Percentiles rank a stretch among this genome's conserved stretches.
Evolutionary conservation across 2,113 vertebrate species (phyloP).

Genomic region (Stigmatopora nigra): DNA sequence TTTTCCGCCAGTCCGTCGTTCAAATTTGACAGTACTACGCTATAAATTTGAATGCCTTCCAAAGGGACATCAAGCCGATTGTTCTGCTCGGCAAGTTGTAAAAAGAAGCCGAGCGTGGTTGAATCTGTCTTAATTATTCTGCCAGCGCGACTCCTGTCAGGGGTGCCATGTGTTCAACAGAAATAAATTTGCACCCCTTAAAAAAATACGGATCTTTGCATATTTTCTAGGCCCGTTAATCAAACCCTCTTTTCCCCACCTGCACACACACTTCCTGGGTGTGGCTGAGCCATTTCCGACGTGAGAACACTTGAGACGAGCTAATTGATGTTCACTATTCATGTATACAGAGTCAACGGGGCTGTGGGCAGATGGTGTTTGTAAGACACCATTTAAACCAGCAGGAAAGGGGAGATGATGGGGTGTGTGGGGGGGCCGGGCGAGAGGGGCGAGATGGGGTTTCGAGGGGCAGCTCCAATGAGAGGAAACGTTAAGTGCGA

Average conservation of each 20-base stretch:
- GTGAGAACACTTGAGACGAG: constrained; percentile 54
- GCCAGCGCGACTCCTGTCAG: constrained; percentile 47
- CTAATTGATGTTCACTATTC: constrained; percentile 60
- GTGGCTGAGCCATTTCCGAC: constrained; percentile 33
- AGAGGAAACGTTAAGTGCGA: constrained; percentile 2
- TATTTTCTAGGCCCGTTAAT: constrained; percentile 60
- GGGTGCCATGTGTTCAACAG: constrained; percentile 58
- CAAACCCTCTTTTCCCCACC: constrained; percentile 44
- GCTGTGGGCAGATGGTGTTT: constrained; percentile 53
- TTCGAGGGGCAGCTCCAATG: not conserved
- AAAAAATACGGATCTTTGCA: constrained; percentile 33
- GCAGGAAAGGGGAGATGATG: constrained; percentile 7
- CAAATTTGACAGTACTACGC: not conserved
- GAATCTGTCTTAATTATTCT: constrained; percentile 7
- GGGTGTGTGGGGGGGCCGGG: not conserved
- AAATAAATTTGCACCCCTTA: constrained; percentile 60
- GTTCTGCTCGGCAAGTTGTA: not conserved
- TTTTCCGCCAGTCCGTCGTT: not conserved
- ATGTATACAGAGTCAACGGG: constrained; percentile 35
- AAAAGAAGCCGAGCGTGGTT: not conserved
- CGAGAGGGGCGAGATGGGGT: too few relatives aligned
- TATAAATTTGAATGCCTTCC: not conserved
- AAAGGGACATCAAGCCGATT: not conserved
- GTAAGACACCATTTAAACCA: constrained; percentile 32
- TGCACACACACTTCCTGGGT: constrained; percentile 41